These are phyloP conservation scores for Platyscapa corneri DNA, from an alignment of 1,140 invertebrate genomes.

Conservation along the genomic window DNA sequence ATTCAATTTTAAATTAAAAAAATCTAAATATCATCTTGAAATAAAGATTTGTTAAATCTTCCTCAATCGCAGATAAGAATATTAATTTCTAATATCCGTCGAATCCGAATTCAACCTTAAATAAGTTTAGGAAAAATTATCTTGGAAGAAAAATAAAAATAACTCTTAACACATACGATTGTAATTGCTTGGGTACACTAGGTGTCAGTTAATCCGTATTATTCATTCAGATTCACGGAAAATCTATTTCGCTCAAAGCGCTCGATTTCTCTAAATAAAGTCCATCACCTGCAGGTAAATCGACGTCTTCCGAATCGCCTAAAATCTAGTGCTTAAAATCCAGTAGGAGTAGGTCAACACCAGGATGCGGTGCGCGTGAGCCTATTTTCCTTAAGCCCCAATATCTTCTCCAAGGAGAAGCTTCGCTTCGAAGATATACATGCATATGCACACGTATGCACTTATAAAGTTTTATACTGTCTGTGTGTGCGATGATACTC, in stretches of 20 bases:
- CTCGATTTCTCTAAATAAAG: background rate
- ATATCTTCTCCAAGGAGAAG: slow-evolving; percentile 60
- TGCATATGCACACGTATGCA: background rate
- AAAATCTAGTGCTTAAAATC: slow-evolving; percentile 58
- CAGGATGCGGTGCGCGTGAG: slow-evolving; percentile 48
- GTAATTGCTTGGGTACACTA: background rate
- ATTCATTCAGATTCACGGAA: slow-evolving; percentile 15
- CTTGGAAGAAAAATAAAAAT: background rate
- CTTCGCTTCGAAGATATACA: background rate
- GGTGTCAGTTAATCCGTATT: background rate
- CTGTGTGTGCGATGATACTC: slow-evolving; percentile 56
- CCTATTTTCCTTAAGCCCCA: slow-evolving; percentile 65
- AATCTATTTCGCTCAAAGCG: slow-evolving; percentile 34
- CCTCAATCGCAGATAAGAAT: no score
- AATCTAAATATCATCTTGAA: no score
- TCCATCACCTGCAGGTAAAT: slow-evolving; percentile 1
- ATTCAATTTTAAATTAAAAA: no score
- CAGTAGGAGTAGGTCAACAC: slow-evolving; percentile 47
- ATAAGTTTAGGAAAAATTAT: no score
- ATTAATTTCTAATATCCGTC: no score
- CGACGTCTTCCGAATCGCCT: background rate
- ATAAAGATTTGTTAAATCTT: no score
- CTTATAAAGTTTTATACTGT: slow-evolving; percentile 40
- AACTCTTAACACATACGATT: background rate
- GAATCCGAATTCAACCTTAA: no score